Evolutionary conservation across 2,888 invertebrate species (phyloP).

Genomic region (Deroplatys truncata): DNA sequence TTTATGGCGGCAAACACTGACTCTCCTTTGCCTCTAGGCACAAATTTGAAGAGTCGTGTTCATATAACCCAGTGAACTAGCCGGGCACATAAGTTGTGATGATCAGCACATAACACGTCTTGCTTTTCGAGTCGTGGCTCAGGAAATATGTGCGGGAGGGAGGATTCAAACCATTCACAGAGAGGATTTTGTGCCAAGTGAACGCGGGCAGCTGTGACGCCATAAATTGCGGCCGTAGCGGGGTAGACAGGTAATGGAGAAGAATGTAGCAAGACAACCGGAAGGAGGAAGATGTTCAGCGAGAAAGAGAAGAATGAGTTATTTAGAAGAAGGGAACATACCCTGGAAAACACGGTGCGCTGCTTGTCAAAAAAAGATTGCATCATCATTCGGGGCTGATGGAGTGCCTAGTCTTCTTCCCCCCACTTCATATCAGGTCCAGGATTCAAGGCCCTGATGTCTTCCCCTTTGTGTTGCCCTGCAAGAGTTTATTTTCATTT

Average conservation of each 20-base stretch:
- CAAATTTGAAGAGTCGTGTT: not conserved
- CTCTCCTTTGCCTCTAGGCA: not conserved
- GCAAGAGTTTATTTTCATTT: too few species aligned
- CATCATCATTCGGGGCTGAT: not conserved
- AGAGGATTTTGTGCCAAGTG: slow-evolving; percentile 24
- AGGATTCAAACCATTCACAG: slow-evolving; percentile 22
- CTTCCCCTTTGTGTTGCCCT: too few species aligned
- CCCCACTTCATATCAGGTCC: not conserved
- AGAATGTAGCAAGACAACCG: slow-evolving; percentile 12
- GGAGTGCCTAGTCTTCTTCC: not conserved
- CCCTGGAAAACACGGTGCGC: not conserved
- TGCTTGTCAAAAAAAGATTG: not conserved
- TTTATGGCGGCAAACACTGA: too few species aligned
- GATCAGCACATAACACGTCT: not conserved
- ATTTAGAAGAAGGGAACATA: not conserved
- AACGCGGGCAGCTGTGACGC: slow-evolving; percentile 25
- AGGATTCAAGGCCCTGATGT: not conserved
- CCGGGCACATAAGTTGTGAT: not conserved
- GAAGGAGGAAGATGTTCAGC: not conserved
- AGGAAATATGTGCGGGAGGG: not conserved
- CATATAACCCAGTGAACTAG: not conserved
- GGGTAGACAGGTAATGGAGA: slow-evolving; percentile 29
- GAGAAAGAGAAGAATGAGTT: not conserved
- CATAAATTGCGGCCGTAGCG: slow-evolving; percentile 21
- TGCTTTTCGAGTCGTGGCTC: not conserved